phyloP scores from a whole-genome alignment of 2,113 vertebrate genomes.

The Artemisiospiza belli region DNA sequence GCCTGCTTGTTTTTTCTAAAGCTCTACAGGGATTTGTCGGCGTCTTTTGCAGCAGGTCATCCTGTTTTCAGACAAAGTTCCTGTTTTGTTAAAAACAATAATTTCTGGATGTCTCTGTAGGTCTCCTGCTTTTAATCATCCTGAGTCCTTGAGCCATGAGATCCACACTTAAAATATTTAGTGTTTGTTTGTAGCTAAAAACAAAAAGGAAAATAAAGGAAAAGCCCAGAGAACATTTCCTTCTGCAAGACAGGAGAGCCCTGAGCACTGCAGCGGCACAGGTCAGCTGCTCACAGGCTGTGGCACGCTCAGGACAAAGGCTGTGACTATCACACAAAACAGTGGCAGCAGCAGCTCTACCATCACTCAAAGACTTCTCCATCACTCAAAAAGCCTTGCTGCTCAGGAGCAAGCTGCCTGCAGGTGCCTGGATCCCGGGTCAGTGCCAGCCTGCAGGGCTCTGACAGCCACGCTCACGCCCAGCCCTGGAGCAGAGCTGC shows the following conservation, averaged over 20 bases:
- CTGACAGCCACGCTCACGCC: rapidly evolving
- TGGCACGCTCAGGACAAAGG: background rate
- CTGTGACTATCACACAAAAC: background rate
- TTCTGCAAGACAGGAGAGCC: background rate
- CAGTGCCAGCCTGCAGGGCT: background rate
- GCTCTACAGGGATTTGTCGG: slow-evolving; percentile 66
- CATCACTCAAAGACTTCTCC: background rate
- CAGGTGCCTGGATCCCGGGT: background rate
- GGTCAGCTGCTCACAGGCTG: background rate
- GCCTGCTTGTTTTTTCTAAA: slow-evolving; percentile 69
- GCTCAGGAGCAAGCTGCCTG: background rate
- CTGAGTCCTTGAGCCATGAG: background rate
- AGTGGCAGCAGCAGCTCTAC: background rate
- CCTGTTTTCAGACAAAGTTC: slow-evolving; percentile 78
- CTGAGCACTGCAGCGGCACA: background rate
- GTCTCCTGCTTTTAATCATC: slow-evolving; percentile 49
- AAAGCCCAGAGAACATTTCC: background rate
- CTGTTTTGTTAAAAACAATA: slow-evolving; percentile 67
- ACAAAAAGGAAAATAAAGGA: background rate
- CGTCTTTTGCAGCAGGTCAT: slow-evolving; percentile 64
- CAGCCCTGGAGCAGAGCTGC: background rate
- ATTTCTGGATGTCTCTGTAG: slow-evolving; percentile 47
- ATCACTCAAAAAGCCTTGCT: background rate
- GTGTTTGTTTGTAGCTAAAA: background rate
- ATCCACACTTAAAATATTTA: background rate